phyloP scores from a whole-genome alignment of 2,113 vertebrate genomes.

The Myrmophylax atrothorax region DNA sequence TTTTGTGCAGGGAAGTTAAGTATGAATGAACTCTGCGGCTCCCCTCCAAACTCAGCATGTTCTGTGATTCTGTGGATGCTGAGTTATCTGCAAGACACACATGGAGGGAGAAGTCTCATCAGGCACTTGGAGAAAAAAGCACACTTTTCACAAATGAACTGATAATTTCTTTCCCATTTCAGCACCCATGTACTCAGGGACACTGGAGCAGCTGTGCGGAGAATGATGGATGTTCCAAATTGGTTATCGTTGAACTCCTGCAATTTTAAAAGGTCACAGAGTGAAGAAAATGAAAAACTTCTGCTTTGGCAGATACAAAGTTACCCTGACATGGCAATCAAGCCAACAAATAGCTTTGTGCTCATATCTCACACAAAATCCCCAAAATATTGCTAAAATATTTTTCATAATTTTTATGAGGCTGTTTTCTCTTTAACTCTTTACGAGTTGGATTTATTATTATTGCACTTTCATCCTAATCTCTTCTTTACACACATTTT shows the following conservation, averaged over 20 bases:
- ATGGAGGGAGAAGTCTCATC: neutral
- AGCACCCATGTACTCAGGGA: slow-evolving; percentile 32
- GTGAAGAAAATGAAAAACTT: slow-evolving; percentile 11
- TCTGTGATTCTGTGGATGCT: neutral
- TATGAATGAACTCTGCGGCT: neutral
- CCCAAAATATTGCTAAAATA: neutral
- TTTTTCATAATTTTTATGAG: neutral
- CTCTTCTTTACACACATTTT: neutral
- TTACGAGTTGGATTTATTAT: neutral
- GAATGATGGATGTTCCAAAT: slow-evolving; percentile 41
- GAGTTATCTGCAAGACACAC: slow-evolving; percentile 15
- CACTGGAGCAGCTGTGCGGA: slow-evolving; percentile 32
- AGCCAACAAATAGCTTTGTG: neutral
- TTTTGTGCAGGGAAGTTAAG: neutral
- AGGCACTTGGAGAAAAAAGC: neutral
- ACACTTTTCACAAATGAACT: slow-evolving; percentile 19
- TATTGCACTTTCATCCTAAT: neutral
- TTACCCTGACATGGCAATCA: neutral
- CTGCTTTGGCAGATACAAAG: slow-evolving; percentile 5
- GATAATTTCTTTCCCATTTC: slow-evolving; percentile 65
- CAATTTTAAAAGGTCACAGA: slow-evolving; percentile 7
- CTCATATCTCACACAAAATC: neutral
- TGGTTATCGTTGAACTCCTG: slow-evolving; percentile 10
- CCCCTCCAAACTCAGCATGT: neutral
- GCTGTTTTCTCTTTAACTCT: neutral